Conservation (phyloP, 2,797 vertebrate genomes). For the Poliocrania exsul region DNA sequence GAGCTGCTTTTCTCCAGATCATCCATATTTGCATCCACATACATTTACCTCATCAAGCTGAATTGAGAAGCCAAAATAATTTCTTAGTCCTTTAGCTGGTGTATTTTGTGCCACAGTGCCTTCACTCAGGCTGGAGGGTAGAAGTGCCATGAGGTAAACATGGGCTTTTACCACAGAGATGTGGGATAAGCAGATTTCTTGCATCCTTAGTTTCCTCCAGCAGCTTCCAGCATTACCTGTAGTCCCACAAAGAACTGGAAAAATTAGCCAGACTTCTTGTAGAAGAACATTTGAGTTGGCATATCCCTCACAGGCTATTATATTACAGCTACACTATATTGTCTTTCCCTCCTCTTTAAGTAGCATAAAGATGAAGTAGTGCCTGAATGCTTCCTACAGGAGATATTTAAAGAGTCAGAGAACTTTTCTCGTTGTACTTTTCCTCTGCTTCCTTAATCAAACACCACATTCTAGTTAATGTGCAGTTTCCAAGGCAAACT, state of each 20-base stretch:
- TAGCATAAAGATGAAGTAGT: not conserved
- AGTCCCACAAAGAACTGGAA: not conserved
- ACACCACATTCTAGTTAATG: constrained; percentile 45
- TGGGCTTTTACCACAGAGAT: not conserved
- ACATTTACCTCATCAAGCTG: not conserved
- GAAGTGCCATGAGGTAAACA: not conserved
- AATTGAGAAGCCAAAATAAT: not conserved
- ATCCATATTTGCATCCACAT: not conserved
- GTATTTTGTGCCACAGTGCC: not conserved
- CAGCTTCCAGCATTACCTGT: not conserved
- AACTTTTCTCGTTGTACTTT: constrained; percentile 19
- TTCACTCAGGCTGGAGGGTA: not conserved
- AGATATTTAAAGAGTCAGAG: constrained; percentile 17
- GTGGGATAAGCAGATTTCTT: not conserved
- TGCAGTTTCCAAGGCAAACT: constrained; percentile 51
- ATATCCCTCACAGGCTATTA: not conserved
- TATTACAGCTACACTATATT: not conserved
- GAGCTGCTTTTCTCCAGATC: not conserved
- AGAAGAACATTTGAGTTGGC: not conserved
- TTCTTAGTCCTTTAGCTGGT: not conserved
- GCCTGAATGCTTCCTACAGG: not conserved
- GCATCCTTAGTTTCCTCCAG: not conserved
- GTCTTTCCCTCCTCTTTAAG: not conserved
- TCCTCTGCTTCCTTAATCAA: constrained; percentile 15
- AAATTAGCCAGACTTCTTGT: not conserved